A percentile compares a stretch with the other conserved stretches of the same genome.
These are phyloP conservation scores for Anniella stebbinsi DNA, from an alignment of 2,797 vertebrate species.

Conservation along the genomic window DNA sequence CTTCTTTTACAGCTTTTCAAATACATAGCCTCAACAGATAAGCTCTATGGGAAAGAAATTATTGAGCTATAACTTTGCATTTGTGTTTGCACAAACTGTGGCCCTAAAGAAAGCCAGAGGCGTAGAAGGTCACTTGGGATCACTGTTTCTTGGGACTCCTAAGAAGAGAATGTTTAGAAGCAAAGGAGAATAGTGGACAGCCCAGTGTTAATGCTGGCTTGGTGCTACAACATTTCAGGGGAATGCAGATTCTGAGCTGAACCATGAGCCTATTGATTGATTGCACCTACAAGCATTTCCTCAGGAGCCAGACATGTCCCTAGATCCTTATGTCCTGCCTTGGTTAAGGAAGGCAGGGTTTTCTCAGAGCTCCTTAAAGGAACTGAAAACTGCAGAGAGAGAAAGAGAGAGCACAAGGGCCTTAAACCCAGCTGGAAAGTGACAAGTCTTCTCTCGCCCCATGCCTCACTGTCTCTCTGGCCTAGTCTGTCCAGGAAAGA, in stretches of 20 bases:
- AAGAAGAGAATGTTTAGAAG: not conserved
- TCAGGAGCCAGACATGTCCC: not conserved
- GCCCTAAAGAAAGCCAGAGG: not conserved
- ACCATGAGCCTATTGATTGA: not conserved
- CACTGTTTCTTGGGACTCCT: not conserved
- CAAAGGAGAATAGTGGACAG: not conserved
- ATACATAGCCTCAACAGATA: slow-evolving; percentile 19
- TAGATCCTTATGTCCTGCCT: not conserved
- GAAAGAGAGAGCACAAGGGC: not conserved
- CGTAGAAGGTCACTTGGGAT: not conserved
- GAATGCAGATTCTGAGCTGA: not conserved
- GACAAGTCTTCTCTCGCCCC: not conserved
- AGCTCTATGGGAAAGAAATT: not conserved
- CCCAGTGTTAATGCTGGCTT: not conserved
- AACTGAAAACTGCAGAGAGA: not conserved
- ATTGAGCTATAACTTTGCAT: not conserved
- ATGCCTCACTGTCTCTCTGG: not conserved
- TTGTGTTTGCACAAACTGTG: not conserved
- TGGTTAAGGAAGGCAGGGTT: not conserved
- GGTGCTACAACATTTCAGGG: not conserved
- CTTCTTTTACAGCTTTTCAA: slow-evolving; percentile 6
- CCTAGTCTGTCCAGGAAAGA: not conserved
- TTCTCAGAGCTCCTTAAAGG: not conserved
- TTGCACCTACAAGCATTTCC: not conserved
- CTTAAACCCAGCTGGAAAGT: not conserved